Evolutionary conservation across 2,888 invertebrate species (phyloP).

Genomic region (Conomelus anceps): DNA sequence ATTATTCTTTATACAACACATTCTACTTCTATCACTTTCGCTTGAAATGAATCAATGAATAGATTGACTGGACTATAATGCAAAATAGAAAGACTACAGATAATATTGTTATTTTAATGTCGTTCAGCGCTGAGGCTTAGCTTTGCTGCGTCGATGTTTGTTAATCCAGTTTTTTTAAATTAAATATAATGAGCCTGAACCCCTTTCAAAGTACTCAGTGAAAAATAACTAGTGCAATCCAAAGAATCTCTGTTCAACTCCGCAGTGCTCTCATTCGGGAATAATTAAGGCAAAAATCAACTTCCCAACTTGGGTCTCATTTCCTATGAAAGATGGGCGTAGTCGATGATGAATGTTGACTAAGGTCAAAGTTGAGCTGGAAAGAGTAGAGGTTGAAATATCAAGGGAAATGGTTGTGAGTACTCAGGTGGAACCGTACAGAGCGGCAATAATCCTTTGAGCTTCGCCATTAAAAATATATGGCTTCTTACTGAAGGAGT

Average conservation of each 20-base stretch:
- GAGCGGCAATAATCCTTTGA: not conserved
- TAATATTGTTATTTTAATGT: too few species aligned
- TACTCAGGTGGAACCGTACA: not conserved
- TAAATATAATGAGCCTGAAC: too few species aligned
- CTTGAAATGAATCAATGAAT: too few species aligned
- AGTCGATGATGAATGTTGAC: not conserved
- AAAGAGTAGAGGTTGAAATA: not conserved
- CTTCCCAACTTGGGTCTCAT: not conserved
- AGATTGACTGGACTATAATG: too few species aligned
- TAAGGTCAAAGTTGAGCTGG: not conserved
- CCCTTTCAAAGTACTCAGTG: too few species aligned
- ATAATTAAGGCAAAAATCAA: not conserved
- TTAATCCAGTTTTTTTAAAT: too few species aligned
- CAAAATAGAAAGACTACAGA: too few species aligned
- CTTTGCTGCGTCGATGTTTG: too few species aligned
- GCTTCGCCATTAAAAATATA: not conserved
- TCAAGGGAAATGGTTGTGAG: not conserved
- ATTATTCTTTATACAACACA: too few species aligned
- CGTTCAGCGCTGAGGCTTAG: too few species aligned
- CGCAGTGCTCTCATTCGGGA: not conserved
- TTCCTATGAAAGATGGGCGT: not conserved
- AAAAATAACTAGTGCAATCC: not conserved
- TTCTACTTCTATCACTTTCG: too few species aligned
- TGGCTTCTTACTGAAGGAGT: not conserved
- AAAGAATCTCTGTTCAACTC: not conserved